A percentile compares a stretch with the other conserved stretches of the same genome.
These are phyloP conservation scores for Pedionomus torquatus DNA, from an alignment of 2,113 vertebrate genomes.

Conservation along the genomic window DNA sequence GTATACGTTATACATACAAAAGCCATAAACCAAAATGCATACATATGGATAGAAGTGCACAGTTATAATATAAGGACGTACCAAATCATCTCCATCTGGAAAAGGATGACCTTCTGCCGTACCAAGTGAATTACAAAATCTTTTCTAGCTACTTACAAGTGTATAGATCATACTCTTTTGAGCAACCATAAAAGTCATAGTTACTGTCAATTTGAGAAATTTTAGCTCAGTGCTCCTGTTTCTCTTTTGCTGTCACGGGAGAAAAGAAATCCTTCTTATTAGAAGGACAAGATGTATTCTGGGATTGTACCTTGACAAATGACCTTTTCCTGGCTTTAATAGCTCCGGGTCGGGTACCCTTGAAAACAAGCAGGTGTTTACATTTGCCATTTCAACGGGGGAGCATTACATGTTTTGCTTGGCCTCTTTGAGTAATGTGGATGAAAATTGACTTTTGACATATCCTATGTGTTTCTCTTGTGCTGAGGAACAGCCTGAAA, in stretches of 20 bases:
- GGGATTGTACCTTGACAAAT: constrained; percentile 55
- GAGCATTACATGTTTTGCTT: background rate
- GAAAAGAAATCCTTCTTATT: constrained; percentile 60
- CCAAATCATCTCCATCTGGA: background rate
- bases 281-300: constrained; percentile 47
- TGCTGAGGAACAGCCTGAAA: background rate
- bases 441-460: background rate
- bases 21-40: background rate
- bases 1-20: accelerated
- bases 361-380: background rate
- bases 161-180: constrained; percentile 62
- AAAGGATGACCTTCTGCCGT: constrained; percentile 64
- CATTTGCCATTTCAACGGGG: background rate
- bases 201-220: constrained; percentile 74
- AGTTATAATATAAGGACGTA: background rate
- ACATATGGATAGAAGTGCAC: background rate
- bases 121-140: constrained; percentile 51
- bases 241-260: constrained; percentile 35
- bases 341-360: background rate
- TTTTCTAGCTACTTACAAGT: constrained; percentile 34
- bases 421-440: background rate
- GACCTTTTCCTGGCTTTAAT: background rate
- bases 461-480: accelerated
- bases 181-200: constrained; percentile 63
- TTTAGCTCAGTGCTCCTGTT: constrained; percentile 54